A percentile compares a stretch with the other conserved stretches of the same genome.
These are phyloP conservation scores for Poeciliopsis infans DNA, from an alignment of 2,797 vertebrate species.

Conservation along the genomic window DNA sequence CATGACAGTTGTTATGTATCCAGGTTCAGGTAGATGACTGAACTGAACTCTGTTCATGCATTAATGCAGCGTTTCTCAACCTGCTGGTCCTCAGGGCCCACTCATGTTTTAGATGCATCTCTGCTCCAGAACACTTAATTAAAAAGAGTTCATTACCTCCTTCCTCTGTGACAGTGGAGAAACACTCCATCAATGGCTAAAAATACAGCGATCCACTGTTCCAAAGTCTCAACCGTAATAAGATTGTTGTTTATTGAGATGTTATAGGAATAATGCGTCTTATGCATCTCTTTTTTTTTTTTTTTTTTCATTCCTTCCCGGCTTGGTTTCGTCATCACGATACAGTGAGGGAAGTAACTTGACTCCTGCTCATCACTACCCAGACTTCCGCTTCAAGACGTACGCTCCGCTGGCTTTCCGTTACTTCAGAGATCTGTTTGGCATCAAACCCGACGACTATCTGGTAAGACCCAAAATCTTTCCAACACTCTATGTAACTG, in stretches of 20 bases:
- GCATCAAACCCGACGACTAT: constrained; percentile 98
- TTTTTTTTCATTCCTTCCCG: constrained; percentile 23
- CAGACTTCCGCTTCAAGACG: constrained; percentile 98
- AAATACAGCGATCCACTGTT: neutral
- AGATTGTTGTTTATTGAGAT: neutral
- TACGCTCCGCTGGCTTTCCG: constrained; percentile 97
- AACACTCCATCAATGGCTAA: neutral
- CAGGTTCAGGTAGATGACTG: constrained; percentile 45
- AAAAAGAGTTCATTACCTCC: neutral
- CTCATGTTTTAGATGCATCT: neutral
- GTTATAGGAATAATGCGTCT: neutral
- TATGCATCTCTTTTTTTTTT: neutral
- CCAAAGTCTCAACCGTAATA: constrained; percentile 13
- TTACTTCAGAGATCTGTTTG: constrained; percentile 98
- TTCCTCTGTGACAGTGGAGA: neutral
- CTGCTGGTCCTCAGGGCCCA: neutral
- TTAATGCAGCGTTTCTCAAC: constrained; percentile 15
- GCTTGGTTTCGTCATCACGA: constrained; percentile 16
- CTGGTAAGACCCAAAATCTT: constrained; percentile 85
- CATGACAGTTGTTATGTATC: constrained; percentile 40
- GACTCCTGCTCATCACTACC: constrained; percentile 96
- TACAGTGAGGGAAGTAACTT: constrained; percentile 96
- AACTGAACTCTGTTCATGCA: constrained; percentile 28
- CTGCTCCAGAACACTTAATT: neutral
- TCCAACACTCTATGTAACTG: neutral